These are phyloP conservation scores for Pachypanchax playfairii DNA, from an alignment of 2,113 vertebrate genomes.

Conservation along the genomic window DNA sequence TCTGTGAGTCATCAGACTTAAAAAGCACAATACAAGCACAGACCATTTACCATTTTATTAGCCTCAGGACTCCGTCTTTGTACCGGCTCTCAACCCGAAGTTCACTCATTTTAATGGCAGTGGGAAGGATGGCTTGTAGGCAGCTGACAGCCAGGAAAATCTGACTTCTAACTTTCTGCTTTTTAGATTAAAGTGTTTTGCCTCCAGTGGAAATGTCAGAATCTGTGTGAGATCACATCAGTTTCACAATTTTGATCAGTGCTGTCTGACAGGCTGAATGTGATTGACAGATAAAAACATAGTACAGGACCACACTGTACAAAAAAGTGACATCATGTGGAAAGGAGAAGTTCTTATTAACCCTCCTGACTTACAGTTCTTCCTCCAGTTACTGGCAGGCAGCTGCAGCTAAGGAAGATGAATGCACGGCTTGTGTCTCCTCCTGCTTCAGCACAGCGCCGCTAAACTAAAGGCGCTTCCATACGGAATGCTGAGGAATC, in stretches of 20 bases:
- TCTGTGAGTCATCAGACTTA: too few species aligned
- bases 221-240: constrained; percentile 11
- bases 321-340: constrained; percentile 17
- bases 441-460: constrained; percentile 45
- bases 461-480: constrained; percentile 52
- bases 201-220: constrained; percentile 12
- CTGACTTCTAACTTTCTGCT: background rate
- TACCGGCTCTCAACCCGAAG: background rate
- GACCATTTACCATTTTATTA: too few species aligned
- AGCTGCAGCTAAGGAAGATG: constrained; percentile 58
- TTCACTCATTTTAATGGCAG: background rate
- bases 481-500: constrained; percentile 33
- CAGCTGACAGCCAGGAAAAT: background rate
- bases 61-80: background rate
- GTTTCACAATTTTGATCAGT: constrained; percentile 15
- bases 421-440: constrained; percentile 38
- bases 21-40: too few species aligned
- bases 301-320: background rate
- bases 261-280: constrained; percentile 13
- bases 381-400: constrained; percentile 34
- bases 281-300: constrained; percentile 32
- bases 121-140: background rate
- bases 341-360: constrained; percentile 26
- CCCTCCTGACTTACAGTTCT: constrained; percentile 48
- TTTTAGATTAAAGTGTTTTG: background rate